Conservation (phyloP, 2,888 invertebrate species). For the Hirtodrosophila cameraria region DNA sequence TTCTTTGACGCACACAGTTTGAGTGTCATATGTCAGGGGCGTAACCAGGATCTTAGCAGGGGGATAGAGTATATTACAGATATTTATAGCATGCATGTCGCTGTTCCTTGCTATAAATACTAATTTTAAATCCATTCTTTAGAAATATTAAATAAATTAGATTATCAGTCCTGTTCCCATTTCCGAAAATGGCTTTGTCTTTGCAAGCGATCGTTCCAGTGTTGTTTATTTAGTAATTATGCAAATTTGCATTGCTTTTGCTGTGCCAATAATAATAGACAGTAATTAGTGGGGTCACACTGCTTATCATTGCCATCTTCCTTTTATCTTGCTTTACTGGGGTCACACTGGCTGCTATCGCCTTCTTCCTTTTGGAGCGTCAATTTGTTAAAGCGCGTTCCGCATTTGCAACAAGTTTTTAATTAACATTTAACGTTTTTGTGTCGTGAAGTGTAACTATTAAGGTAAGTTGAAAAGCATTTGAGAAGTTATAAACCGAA, state of each 20-base stretch:
- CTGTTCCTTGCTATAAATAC: too few relatives aligned
- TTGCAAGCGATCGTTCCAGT: too few relatives aligned
- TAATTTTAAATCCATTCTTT: too few relatives aligned
- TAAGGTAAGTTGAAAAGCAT: conserved; percentile 21
- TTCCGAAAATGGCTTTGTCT: too few relatives aligned
- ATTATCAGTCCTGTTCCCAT: too few relatives aligned
- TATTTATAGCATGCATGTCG: too few relatives aligned
- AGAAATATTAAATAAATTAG: too few relatives aligned
- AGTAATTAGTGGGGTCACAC: conserved; percentile 23
- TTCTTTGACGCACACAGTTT: too few relatives aligned
- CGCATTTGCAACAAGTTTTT: background rate
- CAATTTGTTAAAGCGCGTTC: background rate
- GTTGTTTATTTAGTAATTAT: too few relatives aligned
- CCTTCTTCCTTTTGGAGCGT: conserved; percentile 9
- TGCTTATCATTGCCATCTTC: conserved; percentile 5
- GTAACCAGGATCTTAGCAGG: too few relatives aligned
- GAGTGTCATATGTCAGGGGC: too few relatives aligned
- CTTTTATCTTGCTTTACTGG: background rate
- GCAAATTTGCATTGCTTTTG: background rate
- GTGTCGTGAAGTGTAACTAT: background rate
- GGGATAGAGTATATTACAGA: too few relatives aligned
- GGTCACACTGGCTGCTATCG: conserved; percentile 34
- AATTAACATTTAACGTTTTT: background rate
- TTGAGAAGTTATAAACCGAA: background rate
- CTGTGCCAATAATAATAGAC: background rate